These are phyloP conservation scores for Riptortus pedestris DNA, from an alignment of 1,140 invertebrate species.

Conservation along the genomic window DNA sequence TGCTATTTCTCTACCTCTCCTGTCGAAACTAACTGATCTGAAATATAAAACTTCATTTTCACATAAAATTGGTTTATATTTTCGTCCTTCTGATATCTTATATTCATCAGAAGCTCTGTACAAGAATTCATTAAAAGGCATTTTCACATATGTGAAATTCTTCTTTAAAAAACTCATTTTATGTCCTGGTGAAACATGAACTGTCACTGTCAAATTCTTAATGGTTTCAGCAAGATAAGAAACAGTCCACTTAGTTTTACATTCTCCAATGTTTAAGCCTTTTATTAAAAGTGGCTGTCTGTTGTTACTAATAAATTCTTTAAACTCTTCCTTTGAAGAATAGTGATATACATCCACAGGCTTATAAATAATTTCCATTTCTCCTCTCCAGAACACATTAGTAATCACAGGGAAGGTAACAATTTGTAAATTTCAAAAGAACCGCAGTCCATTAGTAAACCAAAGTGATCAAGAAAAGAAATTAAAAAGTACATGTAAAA, in stretches of 20 bases:
- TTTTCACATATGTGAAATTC: slow-evolving; percentile 47
- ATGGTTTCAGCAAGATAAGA: slow-evolving; percentile 41
- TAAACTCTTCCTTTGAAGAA: not conserved
- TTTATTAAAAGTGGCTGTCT: slow-evolving; percentile 39
- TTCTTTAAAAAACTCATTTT: slow-evolving; percentile 47
- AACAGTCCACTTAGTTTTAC: slow-evolving; percentile 41
- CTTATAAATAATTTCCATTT: slow-evolving; percentile 27
- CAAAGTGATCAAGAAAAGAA: too few relatives aligned
- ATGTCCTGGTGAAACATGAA: slow-evolving; percentile 41
- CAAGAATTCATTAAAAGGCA: slow-evolving; percentile 42
- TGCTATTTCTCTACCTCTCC: slow-evolving; percentile 44
- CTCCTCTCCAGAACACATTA: not conserved
- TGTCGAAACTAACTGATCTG: slow-evolving; percentile 43
- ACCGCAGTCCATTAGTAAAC: too few relatives aligned
- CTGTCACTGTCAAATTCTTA: slow-evolving; percentile 39
- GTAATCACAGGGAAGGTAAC: too few relatives aligned
- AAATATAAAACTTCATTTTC: slow-evolving; percentile 46
- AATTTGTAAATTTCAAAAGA: too few relatives aligned
- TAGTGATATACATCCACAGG: not conserved
- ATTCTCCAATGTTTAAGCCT: slow-evolving; percentile 43
- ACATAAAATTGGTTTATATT: slow-evolving; percentile 35
- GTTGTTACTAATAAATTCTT: not conserved
- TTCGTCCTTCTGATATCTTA: slow-evolving; percentile 29
- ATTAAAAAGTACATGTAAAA: too few relatives aligned
- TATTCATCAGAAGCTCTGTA: slow-evolving; percentile 35